Evolutionary conservation across 1,140 invertebrate species (phyloP), one percentile per base, ranked within the genome.

Genomic region (Penaeus chinensis): DNA sequence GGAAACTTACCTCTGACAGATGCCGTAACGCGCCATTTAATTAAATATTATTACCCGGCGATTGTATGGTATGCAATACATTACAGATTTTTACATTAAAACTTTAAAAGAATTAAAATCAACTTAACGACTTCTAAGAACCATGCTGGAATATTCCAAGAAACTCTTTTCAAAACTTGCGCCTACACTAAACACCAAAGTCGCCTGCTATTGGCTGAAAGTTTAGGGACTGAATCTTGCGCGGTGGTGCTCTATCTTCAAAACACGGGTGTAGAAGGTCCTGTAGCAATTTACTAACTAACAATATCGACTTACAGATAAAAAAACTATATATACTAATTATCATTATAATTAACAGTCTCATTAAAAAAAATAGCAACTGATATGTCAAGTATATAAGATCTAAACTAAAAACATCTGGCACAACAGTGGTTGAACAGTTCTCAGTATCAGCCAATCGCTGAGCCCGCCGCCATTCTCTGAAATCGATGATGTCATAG

Each of bases 401-500:
- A 20, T 3, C 0, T 19, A 69, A 37, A 27, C 27, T 32, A 22
- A 65, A 3, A 22, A 37, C n/a, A 61, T 62, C 54, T 37, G 24
- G 19, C 18, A 42, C 82, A 88, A 24, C 47, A 16, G 82, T 27
- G 63, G 54, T 63, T 24, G 42, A 62, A 77, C 87, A 66, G 81
- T 84, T 88, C 82, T 79, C 74, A 22, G 82, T 71, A 79, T 80
- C 65, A 54, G 24, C 87, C 87, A 88, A 88, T 88, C 42, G 82
- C 27, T 63, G 19, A 19, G 47, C 82, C 20, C 0, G 62, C 13
- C 37, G 47, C 24, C 74, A 74, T 88, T 88, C 87, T 32, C 47
- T 62, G 87, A 88, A 88, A 84, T 60, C 62, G 32, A 87, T 93
- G 92, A 92, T 91, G 91, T 93, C 92, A 93, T 91, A 71, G 65